Evolutionary conservation across 1,140 invertebrate species (phyloP).

Genomic region (Pseudomyrmex dendroicus): DNA sequence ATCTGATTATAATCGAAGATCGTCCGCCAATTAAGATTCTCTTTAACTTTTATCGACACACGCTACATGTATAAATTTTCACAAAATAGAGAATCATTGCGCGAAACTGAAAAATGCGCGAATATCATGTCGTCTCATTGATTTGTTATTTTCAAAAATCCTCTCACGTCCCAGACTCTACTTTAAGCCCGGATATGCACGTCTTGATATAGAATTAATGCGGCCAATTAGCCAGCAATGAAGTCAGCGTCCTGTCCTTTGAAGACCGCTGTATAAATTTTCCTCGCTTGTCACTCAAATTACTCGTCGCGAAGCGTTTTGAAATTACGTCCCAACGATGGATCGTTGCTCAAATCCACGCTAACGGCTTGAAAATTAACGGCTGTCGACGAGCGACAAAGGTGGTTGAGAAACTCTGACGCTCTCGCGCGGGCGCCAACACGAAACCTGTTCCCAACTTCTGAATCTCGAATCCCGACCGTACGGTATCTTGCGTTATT

Average conservation of each 20-base stretch:
- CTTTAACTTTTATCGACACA: not conserved
- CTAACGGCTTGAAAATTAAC: slow-evolving; percentile 40
- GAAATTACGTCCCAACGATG: not conserved
- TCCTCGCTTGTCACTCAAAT: not conserved
- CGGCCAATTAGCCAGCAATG: slow-evolving; percentile 24
- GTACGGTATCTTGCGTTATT: slow-evolving; percentile 59
- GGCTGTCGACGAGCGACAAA: not conserved
- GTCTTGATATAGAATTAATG: slow-evolving; percentile 21
- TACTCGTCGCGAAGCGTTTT: not conserved
- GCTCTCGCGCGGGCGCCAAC: slow-evolving; percentile 15
- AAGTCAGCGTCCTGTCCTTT: slow-evolving; percentile 10
- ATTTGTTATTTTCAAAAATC: slow-evolving; percentile 1
- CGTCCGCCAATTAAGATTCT: not conserved
- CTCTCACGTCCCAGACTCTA: not conserved
- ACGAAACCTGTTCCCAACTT: slow-evolving; percentile 61
- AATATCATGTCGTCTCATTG: not conserved
- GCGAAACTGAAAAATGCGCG: not conserved
- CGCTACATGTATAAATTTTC: not conserved
- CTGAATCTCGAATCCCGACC: slow-evolving; percentile 48
- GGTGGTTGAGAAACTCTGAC: slow-evolving; percentile 67
- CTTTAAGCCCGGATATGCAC: not conserved
- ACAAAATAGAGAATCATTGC: not conserved
- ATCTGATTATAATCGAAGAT: not conserved
- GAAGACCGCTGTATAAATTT: slow-evolving; percentile 8
- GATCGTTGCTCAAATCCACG: slow-evolving; percentile 13